Percentiles rank a stretch among this genome's conserved stretches.
phyloP scores from a whole-genome alignment of 2,888 invertebrate species.

The Heliconius cydno region DNA sequence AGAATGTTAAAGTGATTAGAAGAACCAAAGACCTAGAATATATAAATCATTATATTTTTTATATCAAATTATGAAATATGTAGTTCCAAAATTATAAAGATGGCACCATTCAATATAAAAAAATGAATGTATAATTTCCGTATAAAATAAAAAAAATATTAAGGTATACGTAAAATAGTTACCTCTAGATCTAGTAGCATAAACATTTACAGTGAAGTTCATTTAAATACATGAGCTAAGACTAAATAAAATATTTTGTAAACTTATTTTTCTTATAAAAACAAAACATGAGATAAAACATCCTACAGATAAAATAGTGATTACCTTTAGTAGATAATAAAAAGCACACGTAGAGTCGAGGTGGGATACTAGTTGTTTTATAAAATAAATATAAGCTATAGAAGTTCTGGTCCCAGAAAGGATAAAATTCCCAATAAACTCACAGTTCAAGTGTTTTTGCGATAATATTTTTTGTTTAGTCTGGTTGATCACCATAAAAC shows the following conservation, averaged over 20 bases:
- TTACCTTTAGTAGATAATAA: not conserved
- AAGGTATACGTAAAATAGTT: not conserved
- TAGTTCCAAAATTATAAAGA: not conserved
- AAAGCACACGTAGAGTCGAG: conserved; percentile 2
- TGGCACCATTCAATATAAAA: conserved; percentile 8
- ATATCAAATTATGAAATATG: no score
- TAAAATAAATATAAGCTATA: not conserved
- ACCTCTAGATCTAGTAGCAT: not conserved
- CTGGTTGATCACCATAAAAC: not conserved
- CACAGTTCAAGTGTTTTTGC: not conserved
- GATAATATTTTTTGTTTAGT: not conserved
- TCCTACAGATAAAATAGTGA: conserved; percentile 4
- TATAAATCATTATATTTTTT: no score
- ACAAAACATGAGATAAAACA: not conserved
- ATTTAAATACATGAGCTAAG: conserved; percentile 1
- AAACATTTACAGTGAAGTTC: not conserved
- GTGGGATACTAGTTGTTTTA: conserved; percentile 2
- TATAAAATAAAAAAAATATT: not conserved
- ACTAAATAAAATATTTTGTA: not conserved
- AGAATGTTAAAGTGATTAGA: not conserved
- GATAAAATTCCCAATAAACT: not conserved
- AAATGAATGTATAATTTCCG: not conserved
- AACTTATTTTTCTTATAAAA: not conserved
- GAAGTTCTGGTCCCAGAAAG: not conserved
- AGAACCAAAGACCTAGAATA: not conserved